A percentile compares a stretch with the other conserved stretches of the same genome.
These are phyloP conservation scores for Probosciger aterrimus DNA, from an alignment of 2,113 vertebrate species.

Conservation along the genomic window DNA sequence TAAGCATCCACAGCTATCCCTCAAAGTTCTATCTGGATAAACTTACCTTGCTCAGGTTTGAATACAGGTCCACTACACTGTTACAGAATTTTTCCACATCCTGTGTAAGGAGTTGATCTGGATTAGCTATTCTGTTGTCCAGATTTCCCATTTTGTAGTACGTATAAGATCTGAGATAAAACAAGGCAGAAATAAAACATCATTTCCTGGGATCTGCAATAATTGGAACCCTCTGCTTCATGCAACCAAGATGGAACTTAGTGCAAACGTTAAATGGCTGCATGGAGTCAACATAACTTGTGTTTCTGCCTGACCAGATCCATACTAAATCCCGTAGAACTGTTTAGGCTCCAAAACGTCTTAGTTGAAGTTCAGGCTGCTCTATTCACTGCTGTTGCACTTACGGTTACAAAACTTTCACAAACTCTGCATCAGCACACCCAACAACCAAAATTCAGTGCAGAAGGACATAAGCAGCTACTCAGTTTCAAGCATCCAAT, in stretches of 20 bases:
- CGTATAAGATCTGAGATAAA: constrained; percentile 83
- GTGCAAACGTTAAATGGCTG: not conserved
- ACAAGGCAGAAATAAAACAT: not conserved
- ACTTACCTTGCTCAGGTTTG: constrained; percentile 96
- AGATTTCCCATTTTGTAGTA: constrained; percentile 99
- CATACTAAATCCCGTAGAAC: not conserved
- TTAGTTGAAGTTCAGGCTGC: not conserved
- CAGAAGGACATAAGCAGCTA: not conserved
- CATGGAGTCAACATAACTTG: not conserved
- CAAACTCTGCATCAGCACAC: not conserved
- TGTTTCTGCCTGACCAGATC: not conserved
- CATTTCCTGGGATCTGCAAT: not conserved
- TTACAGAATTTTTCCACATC: constrained; percentile 99
- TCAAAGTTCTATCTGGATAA: not conserved
- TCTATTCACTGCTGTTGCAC: not conserved
- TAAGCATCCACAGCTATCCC: not conserved
- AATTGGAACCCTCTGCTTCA: not conserved
- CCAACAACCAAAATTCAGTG: not conserved
- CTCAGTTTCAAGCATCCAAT: not conserved
- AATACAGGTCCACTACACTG: constrained; percentile 97
- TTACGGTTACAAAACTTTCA: not conserved
- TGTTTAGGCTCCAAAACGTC: not conserved
- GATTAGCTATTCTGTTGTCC: constrained; percentile 96
- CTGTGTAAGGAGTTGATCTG: constrained; percentile 96
- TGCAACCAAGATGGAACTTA: not conserved